Evolutionary conservation across 1,140 invertebrate genomes (phyloP), one percentile per base, ranked within the genome.

Genomic region (Cryptotermes secundus): DNA sequence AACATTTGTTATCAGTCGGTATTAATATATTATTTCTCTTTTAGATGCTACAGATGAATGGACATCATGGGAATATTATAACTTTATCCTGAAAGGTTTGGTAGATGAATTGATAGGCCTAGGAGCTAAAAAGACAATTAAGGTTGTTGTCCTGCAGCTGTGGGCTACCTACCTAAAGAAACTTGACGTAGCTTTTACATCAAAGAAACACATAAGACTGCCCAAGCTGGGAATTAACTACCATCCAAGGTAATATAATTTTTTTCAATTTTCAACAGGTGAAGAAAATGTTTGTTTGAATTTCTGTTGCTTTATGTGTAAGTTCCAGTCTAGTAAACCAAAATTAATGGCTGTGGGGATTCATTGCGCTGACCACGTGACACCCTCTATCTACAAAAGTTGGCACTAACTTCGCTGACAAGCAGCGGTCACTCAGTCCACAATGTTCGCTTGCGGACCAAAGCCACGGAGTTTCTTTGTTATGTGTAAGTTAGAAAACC

Each of bases 21-120:
- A 49, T 86, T 83, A 49, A 81, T 24, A 83, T 80, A 45, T 84
- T 82, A 83, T 49, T 42, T 79, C 83, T 59, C 83, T 84, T 81
- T 85, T 59, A 83, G 82, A 86, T 85, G 45, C 82, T 86, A 86
- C 84, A 82, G 38, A 88, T 35, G 90, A 92, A 59, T 90, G 93
- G 86, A 94, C 93, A 2, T 91, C 92, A 22, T 94, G 93, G 93
- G 93, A 94, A 89, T 90, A 92, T 26, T 93, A 93, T 86, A 95
- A 95, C 89, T 92, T 92, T 85, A 90, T 93, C 45, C 87, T 95
- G 26, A 89, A 92, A 49, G 93, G 92, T 22, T 88, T 94, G 82
- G 89, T 92, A 0, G 90, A 94, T 86, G 92, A 94, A 87, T 87
- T 94, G 3, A 90, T 94, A 2, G 83, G 86, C 83, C 88, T 94